These are phyloP conservation scores for Antechinus flavipes DNA, from an alignment of 2,113 vertebrate species.

Conservation along the genomic window DNA sequence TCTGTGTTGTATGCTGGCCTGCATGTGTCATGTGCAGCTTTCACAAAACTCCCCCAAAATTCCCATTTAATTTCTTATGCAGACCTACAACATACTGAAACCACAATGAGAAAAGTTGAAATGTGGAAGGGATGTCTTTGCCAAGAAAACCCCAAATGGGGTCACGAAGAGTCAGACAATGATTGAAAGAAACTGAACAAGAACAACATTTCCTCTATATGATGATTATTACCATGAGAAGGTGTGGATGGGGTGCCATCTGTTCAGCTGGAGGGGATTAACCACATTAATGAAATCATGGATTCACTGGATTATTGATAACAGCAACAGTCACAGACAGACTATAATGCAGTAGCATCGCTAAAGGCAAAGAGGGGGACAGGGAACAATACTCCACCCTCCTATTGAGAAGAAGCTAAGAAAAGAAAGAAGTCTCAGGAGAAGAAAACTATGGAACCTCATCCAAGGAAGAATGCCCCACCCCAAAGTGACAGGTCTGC, in stretches of 20 bases:
- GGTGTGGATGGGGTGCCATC: not conserved
- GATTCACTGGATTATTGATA: not conserved
- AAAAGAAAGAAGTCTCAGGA: not conserved
- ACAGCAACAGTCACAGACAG: not conserved
- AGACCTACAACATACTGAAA: not conserved
- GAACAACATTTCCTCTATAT: not conserved
- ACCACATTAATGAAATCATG: not conserved
- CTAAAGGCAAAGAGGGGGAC: not conserved
- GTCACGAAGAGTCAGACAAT: not conserved
- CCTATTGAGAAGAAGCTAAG: not conserved
- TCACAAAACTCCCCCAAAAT: not conserved
- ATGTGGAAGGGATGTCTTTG: not conserved
- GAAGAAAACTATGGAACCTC: constrained; percentile 3
- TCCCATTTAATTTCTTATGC: not conserved
- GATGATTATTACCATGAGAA: not conserved
- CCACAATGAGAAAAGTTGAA: not conserved
- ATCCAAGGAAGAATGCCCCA: constrained; percentile 13
- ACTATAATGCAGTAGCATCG: not conserved
- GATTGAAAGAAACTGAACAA: not conserved
- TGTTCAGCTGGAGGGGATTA: not conserved
- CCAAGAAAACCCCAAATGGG: not conserved
- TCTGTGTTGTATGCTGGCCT: not conserved
- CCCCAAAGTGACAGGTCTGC: constrained; percentile 26
- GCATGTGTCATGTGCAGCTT: not conserved
- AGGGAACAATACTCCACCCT: not conserved